Evolutionary conservation across 2,113 vertebrate species (phyloP).

Genomic region (Macrotis lagotis): DNA sequence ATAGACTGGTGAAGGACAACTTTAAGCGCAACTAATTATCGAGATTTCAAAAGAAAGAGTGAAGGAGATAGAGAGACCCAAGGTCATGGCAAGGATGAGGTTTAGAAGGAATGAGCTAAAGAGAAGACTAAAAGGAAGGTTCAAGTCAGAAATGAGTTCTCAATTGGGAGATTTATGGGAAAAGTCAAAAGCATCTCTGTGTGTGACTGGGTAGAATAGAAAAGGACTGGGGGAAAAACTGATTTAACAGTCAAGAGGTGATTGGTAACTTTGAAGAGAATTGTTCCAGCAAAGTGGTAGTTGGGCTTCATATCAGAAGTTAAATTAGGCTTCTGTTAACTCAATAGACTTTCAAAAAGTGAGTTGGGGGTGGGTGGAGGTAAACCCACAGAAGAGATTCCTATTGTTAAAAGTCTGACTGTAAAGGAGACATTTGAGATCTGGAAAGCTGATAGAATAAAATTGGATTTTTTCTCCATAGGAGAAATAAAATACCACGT

Average conservation of each 20-base stretch:
- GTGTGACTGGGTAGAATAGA: neutral
- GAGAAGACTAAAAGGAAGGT: neutral
- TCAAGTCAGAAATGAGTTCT: neutral
- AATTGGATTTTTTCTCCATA: too few relatives aligned
- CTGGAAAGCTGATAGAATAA: too few relatives aligned
- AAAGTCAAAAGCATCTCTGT: neutral
- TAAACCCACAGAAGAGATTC: too few relatives aligned
- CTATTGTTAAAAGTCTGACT: too few relatives aligned
- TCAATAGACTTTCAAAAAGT: too few relatives aligned
- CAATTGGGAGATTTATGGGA: neutral
- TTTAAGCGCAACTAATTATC: neutral
- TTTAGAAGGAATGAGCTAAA: neutral
- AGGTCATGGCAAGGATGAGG: neutral
- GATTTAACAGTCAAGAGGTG: neutral
- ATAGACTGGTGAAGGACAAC: too few relatives aligned
- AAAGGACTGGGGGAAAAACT: neutral
- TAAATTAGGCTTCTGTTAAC: too few relatives aligned
- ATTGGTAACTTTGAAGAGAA: neutral
- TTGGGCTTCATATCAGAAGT: too few relatives aligned
- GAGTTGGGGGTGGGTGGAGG: too few relatives aligned
- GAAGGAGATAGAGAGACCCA: neutral
- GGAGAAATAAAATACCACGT: too few relatives aligned
- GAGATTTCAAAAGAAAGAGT: neutral
- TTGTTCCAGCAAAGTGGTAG: neutral
- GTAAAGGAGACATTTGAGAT: too few relatives aligned